Evolutionary conservation across 2,888 invertebrate species (phyloP).

Genomic region (Lycocerus yunnanus): DNA sequence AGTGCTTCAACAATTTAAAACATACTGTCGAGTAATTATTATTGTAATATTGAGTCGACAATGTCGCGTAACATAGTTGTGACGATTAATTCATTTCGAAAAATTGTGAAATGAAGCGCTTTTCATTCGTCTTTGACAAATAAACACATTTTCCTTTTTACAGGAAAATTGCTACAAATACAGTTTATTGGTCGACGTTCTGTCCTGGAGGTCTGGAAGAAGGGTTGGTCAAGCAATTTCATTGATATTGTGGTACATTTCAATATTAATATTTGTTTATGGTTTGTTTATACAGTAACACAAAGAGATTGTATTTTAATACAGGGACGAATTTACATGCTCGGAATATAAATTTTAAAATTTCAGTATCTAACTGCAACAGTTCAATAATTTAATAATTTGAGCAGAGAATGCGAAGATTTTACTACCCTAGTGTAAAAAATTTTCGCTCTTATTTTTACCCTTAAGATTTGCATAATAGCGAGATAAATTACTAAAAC

Average conservation of each 20-base stretch:
- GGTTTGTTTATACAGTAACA: neutral
- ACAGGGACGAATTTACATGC: neutral
- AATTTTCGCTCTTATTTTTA: neutral
- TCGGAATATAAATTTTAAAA: neutral
- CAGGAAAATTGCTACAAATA: neutral
- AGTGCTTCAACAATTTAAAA: neutral
- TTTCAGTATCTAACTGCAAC: neutral
- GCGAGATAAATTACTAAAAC: neutral
- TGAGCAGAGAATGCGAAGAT: neutral
- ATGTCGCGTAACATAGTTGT: neutral
- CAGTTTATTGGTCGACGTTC: neutral
- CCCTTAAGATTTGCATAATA: neutral
- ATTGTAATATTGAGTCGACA: neutral
- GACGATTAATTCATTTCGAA: neutral
- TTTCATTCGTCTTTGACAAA: neutral
- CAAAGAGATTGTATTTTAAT: neutral
- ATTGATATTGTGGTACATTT: neutral
- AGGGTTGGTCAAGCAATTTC: neutral
- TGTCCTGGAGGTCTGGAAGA: neutral
- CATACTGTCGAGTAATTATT: neutral
- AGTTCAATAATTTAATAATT: neutral
- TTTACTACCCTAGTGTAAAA: neutral
- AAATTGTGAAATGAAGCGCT: neutral
- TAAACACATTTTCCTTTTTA: neutral
- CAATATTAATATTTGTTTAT: neutral